Conservation (phyloP, 2,888 invertebrate species). For the Chydorus sphaericus region DNA sequence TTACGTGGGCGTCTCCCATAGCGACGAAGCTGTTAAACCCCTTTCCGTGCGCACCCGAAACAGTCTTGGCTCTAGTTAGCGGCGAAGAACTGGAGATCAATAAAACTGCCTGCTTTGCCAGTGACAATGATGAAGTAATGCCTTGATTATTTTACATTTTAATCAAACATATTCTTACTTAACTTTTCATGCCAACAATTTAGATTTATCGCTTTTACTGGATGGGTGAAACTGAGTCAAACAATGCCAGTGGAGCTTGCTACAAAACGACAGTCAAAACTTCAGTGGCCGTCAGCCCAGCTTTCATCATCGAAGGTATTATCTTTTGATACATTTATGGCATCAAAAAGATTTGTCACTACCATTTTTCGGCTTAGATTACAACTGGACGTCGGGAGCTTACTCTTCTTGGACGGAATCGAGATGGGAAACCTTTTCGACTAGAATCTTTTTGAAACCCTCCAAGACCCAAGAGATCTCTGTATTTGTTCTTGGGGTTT, state of each 20-base stretch:
- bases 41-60: conserved; percentile 39
- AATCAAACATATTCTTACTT: background rate
- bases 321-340: background rate
- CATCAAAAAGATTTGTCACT: background rate
- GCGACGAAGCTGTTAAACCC: conserved; percentile 3
- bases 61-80: conserved; percentile 44
- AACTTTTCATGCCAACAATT: conserved; percentile 7
- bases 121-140: conserved; percentile 28
- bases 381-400: conserved; percentile 54
- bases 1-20: conserved; percentile 44
- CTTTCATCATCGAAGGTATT: conserved; percentile 53
- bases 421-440: conserved; percentile 56
- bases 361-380: conserved; percentile 43
- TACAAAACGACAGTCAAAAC: conserved; percentile 56
- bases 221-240: conserved; percentile 7
- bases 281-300: conserved; percentile 65
- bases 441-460: conserved; percentile 63
- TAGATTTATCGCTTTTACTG: conserved; percentile 14
- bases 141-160: conserved; percentile 13
- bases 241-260: conserved; percentile 43
- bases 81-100: conserved; percentile 29
- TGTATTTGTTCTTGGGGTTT: conserved; percentile 38
- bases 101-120: conserved; percentile 32
- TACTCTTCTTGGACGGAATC: conserved; percentile 86
- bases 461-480: conserved; percentile 38